A percentile compares a stretch with the other conserved stretches of the same genome.
These are phyloP conservation scores for Drosophila demipolita DNA, from an alignment of 2,888 invertebrate genomes.

Conservation along the genomic window DNA sequence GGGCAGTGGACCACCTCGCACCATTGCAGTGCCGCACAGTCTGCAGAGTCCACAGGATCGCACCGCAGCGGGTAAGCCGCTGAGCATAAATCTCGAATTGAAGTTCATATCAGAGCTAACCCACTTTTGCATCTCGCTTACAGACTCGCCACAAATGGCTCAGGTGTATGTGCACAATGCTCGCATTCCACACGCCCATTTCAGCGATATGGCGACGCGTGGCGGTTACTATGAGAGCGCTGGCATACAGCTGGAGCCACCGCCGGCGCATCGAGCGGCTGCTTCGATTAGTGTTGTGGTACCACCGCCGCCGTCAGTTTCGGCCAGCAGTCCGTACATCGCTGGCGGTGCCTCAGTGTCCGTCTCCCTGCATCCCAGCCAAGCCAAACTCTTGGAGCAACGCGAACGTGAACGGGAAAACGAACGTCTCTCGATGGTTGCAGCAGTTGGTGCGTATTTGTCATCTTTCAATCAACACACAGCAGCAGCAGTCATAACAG, in stretches of 20 bases:
- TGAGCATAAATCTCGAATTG: background rate
- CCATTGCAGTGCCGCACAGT: conserved; percentile 88
- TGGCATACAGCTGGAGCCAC: conserved; percentile 86
- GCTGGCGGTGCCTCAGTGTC: conserved; percentile 59
- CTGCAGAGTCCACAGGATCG: conserved; percentile 90
- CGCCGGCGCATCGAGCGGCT: conserved; percentile 86
- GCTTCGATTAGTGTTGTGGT: conserved; percentile 85
- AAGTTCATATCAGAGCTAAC: background rate
- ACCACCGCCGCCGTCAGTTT: conserved; percentile 77
- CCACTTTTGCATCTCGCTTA: background rate
- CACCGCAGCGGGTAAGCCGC: conserved; percentile 86
- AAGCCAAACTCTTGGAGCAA: conserved; percentile 82
- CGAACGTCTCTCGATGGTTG: conserved; percentile 63
- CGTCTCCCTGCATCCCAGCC: conserved; percentile 68
- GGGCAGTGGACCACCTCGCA: conserved; percentile 86
- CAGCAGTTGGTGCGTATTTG: conserved; percentile 69
- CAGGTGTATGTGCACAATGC: conserved; percentile 88
- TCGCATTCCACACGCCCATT: conserved; percentile 86
- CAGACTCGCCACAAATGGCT: conserved; percentile 89
- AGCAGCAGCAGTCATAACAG: background rate
- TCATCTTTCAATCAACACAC: background rate
- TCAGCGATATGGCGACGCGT: conserved; percentile 85
- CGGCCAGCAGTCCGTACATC: conserved; percentile 72
- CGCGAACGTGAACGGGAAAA: conserved; percentile 81
- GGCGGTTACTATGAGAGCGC: conserved; percentile 86